Evolutionary conservation across 2,113 vertebrate genomes (phyloP).

Genomic region (Raphicerus campestris): DNA sequence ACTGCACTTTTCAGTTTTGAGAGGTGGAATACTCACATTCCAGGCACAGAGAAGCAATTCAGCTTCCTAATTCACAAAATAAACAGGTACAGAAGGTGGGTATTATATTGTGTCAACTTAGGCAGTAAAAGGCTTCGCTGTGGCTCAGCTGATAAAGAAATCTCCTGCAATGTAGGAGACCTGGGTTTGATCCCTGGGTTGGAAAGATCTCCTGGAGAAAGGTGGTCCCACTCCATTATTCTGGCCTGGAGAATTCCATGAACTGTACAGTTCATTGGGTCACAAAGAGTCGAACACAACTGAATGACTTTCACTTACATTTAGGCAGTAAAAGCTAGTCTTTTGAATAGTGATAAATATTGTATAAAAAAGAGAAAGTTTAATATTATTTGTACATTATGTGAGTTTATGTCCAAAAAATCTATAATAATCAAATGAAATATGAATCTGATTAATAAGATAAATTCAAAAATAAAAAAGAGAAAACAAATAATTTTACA

Average conservation of each 20-base stretch:
- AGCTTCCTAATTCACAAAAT: background rate
- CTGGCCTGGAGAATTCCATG: background rate
- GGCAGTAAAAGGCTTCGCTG: background rate
- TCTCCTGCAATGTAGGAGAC: fast-evolving
- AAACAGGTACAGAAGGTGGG: background rate
- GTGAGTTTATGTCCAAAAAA: background rate
- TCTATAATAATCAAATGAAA: background rate
- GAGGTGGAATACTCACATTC: background rate
- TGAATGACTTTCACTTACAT: background rate
- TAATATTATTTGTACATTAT: background rate
- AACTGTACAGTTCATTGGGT: background rate
- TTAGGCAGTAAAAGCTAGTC: background rate
- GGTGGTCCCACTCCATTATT: background rate
- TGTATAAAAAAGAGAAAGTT: background rate
- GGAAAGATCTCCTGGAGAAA: background rate
- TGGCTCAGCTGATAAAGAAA: background rate
- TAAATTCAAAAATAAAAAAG: background rate
- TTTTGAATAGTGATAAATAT: background rate
- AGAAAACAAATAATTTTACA: background rate
- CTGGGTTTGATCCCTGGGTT: background rate
- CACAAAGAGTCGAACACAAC: background rate
- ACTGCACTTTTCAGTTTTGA: background rate
- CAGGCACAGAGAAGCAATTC: background rate
- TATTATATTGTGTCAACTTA: background rate
- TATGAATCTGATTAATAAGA: background rate